phyloP scores from a whole-genome alignment of 2,888 invertebrate genomes.

The Venusia cambrica region DNA sequence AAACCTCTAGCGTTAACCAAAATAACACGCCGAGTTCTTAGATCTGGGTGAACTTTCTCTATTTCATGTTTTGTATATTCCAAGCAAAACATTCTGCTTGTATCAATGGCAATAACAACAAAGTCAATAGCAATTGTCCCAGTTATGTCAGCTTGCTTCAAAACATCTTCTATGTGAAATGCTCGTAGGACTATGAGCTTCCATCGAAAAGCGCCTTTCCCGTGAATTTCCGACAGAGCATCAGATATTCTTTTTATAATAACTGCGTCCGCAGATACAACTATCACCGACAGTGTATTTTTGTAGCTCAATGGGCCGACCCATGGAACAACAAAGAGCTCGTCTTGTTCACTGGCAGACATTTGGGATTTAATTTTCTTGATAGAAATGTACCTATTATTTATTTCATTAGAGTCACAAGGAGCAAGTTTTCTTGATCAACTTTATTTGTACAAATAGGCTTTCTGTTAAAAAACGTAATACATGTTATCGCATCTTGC shows the following conservation, averaged over 20 bases:
- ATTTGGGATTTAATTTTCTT: slow-evolving; percentile 31
- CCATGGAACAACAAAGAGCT: slow-evolving; percentile 62
- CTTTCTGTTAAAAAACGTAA: too few species aligned
- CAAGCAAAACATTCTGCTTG: slow-evolving; percentile 60
- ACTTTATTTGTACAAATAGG: too few species aligned
- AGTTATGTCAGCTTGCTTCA: slow-evolving; percentile 51
- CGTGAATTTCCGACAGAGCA: slow-evolving; percentile 56
- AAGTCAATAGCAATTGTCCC: slow-evolving; percentile 67
- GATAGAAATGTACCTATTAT: background rate
- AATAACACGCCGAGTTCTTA: slow-evolving; percentile 58
- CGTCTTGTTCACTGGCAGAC: slow-evolving; percentile 53
- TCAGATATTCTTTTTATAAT: slow-evolving; percentile 61
- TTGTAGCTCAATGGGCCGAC: slow-evolving; percentile 58
- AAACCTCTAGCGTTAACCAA: slow-evolving; percentile 66
- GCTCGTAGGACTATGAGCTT: slow-evolving; percentile 59
- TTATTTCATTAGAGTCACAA: too few species aligned
- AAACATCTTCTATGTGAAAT: slow-evolving; percentile 54
- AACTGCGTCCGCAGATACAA: slow-evolving; percentile 60
- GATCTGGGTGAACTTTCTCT: slow-evolving; percentile 63
- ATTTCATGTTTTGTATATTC: slow-evolving; percentile 62
- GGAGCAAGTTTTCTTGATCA: too few species aligned
- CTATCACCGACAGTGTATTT: slow-evolving; percentile 58
- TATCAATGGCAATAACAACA: slow-evolving; percentile 63
- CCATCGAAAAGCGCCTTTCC: slow-evolving; percentile 57
- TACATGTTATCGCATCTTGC: too few species aligned